These are phyloP conservation scores for Erpetoichthys calabaricus DNA, from an alignment of 2,797 vertebrate genomes.

Conservation along the genomic window DNA sequence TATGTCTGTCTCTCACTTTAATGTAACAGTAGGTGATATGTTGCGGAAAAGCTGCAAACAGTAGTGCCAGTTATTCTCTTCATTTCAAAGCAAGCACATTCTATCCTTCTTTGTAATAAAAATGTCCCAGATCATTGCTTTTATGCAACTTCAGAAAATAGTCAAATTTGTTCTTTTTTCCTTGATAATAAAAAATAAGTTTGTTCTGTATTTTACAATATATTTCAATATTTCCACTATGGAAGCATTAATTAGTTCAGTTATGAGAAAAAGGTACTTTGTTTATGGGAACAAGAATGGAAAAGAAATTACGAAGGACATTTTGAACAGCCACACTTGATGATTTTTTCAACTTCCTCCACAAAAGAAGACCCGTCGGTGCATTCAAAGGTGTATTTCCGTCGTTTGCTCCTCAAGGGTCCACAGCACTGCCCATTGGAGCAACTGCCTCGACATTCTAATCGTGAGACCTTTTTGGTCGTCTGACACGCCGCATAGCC, in stretches of 20 bases:
- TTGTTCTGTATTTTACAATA: conserved; percentile 99
- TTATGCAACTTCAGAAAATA: conserved; percentile 55
- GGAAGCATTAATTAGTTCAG: conserved; percentile 83
- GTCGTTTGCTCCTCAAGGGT: conserved; percentile 82
- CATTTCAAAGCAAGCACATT: conserved; percentile 10
- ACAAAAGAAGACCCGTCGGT: conserved; percentile 93
- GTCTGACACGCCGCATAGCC: conserved; percentile 97
- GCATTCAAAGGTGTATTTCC: conserved; percentile 97
- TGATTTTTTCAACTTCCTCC: conserved; percentile 92
- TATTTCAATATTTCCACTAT: conserved; percentile 93
- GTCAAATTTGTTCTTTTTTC: conserved; percentile 59
- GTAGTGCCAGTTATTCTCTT: conserved; percentile 16
- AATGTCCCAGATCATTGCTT: conserved; percentile 47
- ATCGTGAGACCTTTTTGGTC: conserved; percentile 90
- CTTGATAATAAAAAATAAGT: conserved; percentile 98
- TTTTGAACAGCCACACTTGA: conserved; percentile 87
- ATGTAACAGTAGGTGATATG: conserved; percentile 7
- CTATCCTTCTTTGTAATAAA: conserved; percentile 14
- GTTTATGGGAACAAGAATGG: conserved; percentile 11
- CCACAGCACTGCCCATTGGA: conserved; percentile 72
- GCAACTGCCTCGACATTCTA: conserved; percentile 86
- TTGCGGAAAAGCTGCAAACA: conserved; percentile 9
- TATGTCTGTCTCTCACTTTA: background rate
- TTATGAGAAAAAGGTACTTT: conserved; percentile 51
- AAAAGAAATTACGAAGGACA: conserved; percentile 60